Conservation (phyloP, 2,888 invertebrate genomes). For the Dendrolimus houi region DNA sequence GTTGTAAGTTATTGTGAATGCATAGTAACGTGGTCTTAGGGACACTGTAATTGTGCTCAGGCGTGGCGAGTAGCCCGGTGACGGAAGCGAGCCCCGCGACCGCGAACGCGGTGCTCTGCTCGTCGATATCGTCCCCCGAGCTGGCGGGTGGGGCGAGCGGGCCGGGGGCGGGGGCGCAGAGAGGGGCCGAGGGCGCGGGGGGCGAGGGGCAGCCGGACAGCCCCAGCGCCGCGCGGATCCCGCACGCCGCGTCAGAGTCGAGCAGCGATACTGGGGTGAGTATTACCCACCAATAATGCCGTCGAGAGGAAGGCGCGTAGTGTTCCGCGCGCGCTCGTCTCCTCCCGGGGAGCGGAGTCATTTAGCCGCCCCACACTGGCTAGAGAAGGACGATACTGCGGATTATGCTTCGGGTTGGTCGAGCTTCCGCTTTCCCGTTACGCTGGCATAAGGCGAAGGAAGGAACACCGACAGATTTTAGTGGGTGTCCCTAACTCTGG, state of each 20-base stretch:
- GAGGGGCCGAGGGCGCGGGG: conserved; percentile 2
- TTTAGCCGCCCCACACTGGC: too few relatives aligned
- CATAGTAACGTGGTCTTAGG: too few relatives aligned
- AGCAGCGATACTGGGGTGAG: conserved; percentile 66
- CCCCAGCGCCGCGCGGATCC: conserved; percentile 10
- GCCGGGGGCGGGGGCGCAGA: not conserved
- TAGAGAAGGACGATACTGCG: too few relatives aligned
- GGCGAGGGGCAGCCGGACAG: conserved; percentile 6
- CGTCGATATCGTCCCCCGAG: conserved; percentile 69
- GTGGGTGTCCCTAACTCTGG: too few relatives aligned
- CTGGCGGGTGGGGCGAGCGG: conserved; percentile 27
- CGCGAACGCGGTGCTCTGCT: conserved; percentile 33
- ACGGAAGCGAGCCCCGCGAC: conserved; percentile 27
- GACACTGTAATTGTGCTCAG: conserved; percentile 18
- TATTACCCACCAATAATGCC: not conserved
- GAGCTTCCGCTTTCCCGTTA: too few relatives aligned
- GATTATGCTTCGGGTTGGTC: too few relatives aligned
- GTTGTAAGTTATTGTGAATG: too few relatives aligned
- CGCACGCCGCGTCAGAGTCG: conserved; percentile 42
- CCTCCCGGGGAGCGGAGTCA: too few relatives aligned
- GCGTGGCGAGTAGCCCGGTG: conserved; percentile 45
- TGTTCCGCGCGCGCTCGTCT: too few relatives aligned
- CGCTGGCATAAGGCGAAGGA: too few relatives aligned
- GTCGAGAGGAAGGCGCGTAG: too few relatives aligned
- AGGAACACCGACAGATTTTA: too few relatives aligned